phyloP scores from a whole-genome alignment of 2,888 invertebrate genomes.

The Zeuzera pyrina region DNA sequence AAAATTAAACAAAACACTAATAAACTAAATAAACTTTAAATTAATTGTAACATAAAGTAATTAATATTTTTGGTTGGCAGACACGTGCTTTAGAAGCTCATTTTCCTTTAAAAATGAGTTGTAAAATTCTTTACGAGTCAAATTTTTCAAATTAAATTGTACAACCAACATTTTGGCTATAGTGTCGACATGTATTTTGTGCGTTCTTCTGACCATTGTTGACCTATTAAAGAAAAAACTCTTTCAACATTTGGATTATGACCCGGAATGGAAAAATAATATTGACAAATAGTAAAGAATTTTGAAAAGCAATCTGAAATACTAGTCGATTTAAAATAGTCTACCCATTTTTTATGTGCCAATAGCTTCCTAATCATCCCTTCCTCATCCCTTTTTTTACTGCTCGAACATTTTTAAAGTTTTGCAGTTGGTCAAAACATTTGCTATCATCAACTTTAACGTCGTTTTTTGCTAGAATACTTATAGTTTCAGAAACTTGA shows the following conservation, averaged over 20 bases:
- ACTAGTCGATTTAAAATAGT: slow-evolving; percentile 9
- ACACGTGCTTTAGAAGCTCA: slow-evolving; percentile 5
- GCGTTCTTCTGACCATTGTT: slow-evolving; percentile 3
- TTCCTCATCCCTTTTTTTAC: slow-evolving; percentile 3
- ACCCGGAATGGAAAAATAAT: slow-evolving; percentile 7
- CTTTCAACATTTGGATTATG: slow-evolving; percentile 7
- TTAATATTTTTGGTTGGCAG: neutral
- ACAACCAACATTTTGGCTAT: slow-evolving; percentile 6
- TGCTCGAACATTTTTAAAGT: slow-evolving; percentile 5
- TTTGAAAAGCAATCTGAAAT: slow-evolving; percentile 7
- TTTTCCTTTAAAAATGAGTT: slow-evolving; percentile 4
- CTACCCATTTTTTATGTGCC: slow-evolving; percentile 11
- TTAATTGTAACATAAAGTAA: too few species aligned
- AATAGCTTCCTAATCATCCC: slow-evolving; percentile 8
- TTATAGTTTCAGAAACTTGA: slow-evolving; percentile 11
- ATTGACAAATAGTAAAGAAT: slow-evolving; percentile 7
- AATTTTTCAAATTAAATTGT: slow-evolving; percentile 6
- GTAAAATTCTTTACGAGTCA: slow-evolving; percentile 7
- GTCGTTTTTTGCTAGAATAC: slow-evolving; percentile 9
- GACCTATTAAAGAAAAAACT: neutral
- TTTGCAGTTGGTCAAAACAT: slow-evolving; percentile 11
- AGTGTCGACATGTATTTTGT: slow-evolving; percentile 4
- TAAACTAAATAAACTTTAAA: too few species aligned
- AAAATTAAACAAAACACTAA: too few species aligned
- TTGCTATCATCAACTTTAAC: slow-evolving; percentile 11